phyloP scores from a whole-genome alignment of 2,113 vertebrate genomes.

The Hipposideros armiger region DNA sequence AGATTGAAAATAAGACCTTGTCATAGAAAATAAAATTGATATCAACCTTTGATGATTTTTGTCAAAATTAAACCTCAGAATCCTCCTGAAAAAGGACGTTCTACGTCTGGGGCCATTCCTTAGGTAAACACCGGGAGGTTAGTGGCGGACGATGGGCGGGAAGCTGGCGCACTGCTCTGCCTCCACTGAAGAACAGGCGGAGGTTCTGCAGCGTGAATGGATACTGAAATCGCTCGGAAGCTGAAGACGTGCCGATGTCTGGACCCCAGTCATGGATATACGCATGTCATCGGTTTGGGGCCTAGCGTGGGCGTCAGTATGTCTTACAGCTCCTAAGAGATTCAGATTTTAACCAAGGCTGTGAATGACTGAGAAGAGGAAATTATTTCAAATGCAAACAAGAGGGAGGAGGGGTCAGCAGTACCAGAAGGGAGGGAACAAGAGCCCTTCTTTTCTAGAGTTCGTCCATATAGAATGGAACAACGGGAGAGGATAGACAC shows the following conservation, averaged over 20 bases:
- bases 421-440: not conserved
- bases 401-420: not conserved
- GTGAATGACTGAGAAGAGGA: not conserved
- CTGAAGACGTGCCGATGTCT: not conserved
- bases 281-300: fast-evolving
- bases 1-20: conserved; percentile 66
- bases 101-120: not conserved
- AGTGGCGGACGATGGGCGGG: not conserved
- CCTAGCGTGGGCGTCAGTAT: not conserved
- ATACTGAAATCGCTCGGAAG: not conserved
- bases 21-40: conserved; percentile 41
- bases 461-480: not conserved
- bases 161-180: too few relatives aligned
- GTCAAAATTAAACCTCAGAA: conserved; percentile 53
- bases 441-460: not conserved
- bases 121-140: fast-evolving
- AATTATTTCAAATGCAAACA: not conserved
- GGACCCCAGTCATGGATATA: not conserved
- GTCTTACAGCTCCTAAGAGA: not conserved
- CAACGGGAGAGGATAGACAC: not conserved
- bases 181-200: too few relatives aligned
- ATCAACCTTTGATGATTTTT: not conserved
- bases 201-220: not conserved
- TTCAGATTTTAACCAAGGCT: not conserved
- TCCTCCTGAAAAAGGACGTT: not conserved